Percentiles rank a stretch among this genome's conserved stretches.
Conservation (phyloP, 2,113 vertebrate species). For the Entomyzon cyanotis region DNA sequence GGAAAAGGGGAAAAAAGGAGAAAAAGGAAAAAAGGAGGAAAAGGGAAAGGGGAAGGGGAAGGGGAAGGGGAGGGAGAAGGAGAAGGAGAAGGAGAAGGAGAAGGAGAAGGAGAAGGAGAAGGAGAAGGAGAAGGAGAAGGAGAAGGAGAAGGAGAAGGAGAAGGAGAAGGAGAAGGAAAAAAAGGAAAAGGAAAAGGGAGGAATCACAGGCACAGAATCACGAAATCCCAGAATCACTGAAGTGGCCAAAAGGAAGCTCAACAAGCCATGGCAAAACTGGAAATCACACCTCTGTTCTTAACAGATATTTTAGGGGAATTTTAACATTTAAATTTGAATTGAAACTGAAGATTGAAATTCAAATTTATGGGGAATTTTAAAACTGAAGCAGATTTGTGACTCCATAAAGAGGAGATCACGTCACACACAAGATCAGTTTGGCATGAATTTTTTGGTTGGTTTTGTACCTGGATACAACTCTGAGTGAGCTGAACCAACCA, state of each 20-base stretch:
- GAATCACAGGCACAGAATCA: neutral
- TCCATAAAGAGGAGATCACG: too few relatives aligned
- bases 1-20: too few relatives aligned
- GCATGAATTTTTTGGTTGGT: neutral
- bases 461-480: neutral
- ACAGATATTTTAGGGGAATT: neutral
- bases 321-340: neutral
- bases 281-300: neutral
- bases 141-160: neutral
- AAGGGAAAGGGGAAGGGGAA: too few relatives aligned
- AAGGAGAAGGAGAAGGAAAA: neutral
- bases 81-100: too few relatives aligned
- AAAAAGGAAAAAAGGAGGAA: too few relatives aligned
- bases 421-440: rapidly evolving
- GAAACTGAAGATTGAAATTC: neutral
- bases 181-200: rapidly evolving
- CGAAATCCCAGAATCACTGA: neutral
- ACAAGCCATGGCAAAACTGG: neutral
- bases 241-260: neutral
- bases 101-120: neutral
- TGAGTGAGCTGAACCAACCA: neutral
- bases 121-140: too few relatives aligned
- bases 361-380: neutral
- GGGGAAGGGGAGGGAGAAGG: too few relatives aligned
- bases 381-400: neutral